A percentile compares a stretch with the other conserved stretches of the same genome.
These are phyloP conservation scores for Eurypyga helias DNA, from an alignment of 2,113 vertebrate species.

Conservation along the genomic window DNA sequence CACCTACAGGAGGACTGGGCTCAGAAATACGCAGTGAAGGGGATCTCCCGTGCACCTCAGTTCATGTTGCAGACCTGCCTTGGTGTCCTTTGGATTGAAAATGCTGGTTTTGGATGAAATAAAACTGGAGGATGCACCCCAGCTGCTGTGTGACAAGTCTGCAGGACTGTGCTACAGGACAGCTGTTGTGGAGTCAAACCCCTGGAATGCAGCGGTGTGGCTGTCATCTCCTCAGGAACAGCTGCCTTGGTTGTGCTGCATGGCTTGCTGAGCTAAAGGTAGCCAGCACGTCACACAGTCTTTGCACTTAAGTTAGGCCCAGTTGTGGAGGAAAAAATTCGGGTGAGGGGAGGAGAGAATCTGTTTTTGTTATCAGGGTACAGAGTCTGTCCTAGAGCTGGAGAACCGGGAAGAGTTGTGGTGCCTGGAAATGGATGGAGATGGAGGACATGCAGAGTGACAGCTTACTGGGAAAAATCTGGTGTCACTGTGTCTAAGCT, in stretches of 20 bases:
- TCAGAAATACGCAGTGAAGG: not conserved
- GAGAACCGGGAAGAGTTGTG: not conserved
- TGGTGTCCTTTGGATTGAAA: too few relatives aligned
- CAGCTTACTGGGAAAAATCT: not conserved
- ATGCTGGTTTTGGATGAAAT: not conserved
- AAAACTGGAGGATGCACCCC: not conserved
- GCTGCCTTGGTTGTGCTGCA: too few relatives aligned
- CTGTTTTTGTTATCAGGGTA: not conserved
- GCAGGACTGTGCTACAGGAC: fast-evolving
- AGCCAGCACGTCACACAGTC: fast-evolving
- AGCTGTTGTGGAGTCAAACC: not conserved
- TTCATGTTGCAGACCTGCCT: not conserved
- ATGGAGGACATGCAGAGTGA: not conserved
- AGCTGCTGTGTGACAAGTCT: too few relatives aligned
- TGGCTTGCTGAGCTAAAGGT: not conserved
- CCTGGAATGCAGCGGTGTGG: not conserved
- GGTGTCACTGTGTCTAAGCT: not conserved
- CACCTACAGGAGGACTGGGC: not conserved
- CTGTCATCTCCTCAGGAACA: not conserved
- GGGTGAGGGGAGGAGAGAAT: not conserved
- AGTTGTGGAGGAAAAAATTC: not conserved
- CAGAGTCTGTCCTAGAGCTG: not conserved
- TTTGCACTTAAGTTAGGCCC: not conserved
- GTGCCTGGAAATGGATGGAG: not conserved
- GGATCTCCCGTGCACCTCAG: not conserved